A percentile compares a stretch with the other conserved stretches of the same genome.
Conservation (phyloP, 2,113 vertebrate species). For the Poecilia latipinna region DNA sequence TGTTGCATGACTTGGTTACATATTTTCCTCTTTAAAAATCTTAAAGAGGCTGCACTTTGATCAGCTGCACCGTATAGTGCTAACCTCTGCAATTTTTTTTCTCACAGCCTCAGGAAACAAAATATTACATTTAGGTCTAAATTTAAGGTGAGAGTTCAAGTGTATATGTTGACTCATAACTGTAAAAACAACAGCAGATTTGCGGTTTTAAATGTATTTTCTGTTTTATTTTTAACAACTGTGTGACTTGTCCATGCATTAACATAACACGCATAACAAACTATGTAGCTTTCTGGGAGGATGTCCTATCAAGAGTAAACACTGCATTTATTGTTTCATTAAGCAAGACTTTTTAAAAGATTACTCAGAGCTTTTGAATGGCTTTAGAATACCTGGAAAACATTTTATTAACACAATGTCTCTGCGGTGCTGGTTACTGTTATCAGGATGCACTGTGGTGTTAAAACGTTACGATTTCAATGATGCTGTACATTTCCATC, state of each 20-base stretch:
- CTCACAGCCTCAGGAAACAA: background rate
- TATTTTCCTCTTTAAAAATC: constrained; percentile 54
- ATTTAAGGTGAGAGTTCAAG: background rate
- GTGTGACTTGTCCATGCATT: background rate
- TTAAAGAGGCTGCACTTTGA: constrained; percentile 60
- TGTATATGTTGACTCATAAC: background rate
- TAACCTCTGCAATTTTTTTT: constrained; percentile 38
- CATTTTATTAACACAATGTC: background rate
- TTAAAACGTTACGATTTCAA: background rate
- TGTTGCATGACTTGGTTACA: constrained; percentile 53
- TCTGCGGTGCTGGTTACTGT: too few species aligned
- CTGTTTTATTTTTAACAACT: too few species aligned
- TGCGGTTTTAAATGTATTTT: background rate
- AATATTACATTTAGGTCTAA: background rate
- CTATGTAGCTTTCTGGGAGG: background rate
- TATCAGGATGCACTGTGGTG: background rate
- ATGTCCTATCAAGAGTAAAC: background rate
- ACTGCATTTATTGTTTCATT: background rate
- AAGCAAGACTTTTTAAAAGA: background rate
- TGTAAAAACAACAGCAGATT: background rate
- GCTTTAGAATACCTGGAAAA: background rate
- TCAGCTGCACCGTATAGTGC: constrained; percentile 34
- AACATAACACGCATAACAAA: background rate
- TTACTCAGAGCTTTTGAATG: background rate
- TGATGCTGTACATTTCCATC: background rate